These are phyloP conservation scores for Spilogale gracilis DNA, from an alignment of 2,113 vertebrate genomes.

Conservation along the genomic window DNA sequence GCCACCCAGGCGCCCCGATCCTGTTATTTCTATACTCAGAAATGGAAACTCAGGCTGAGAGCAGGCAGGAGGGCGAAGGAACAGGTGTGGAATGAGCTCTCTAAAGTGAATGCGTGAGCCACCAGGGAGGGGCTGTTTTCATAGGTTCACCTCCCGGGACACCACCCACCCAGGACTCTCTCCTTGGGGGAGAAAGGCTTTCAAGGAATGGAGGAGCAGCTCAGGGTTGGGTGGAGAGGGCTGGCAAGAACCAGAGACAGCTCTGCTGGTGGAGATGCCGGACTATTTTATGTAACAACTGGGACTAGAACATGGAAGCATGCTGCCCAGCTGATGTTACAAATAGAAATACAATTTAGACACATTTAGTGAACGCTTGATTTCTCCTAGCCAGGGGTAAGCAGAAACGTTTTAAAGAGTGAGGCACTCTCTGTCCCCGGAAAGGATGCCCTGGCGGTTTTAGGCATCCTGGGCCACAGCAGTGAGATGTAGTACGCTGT, in stretches of 20 bases:
- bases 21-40: background rate
- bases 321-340: background rate
- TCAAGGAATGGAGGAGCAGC: background rate
- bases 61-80: fast-evolving
- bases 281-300: background rate
- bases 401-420: background rate
- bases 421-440: fast-evolving
- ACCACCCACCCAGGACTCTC: background rate
- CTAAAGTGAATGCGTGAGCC: background rate
- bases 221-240: no score
- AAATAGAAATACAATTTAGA: background rate
- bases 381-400: background rate
- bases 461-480: background rate
- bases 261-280: background rate
- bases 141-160: fast-evolving
- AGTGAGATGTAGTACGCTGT: background rate
- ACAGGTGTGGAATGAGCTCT: background rate
- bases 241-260: background rate
- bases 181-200: background rate
- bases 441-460: background rate
- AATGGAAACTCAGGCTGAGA: no score
- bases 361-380: fast-evolving
- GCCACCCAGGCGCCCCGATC: no score
- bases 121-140: background rate
- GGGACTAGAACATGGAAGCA: background rate